phyloP scores from a whole-genome alignment of 2,888 invertebrate species.

The Tachina fera region DNA sequence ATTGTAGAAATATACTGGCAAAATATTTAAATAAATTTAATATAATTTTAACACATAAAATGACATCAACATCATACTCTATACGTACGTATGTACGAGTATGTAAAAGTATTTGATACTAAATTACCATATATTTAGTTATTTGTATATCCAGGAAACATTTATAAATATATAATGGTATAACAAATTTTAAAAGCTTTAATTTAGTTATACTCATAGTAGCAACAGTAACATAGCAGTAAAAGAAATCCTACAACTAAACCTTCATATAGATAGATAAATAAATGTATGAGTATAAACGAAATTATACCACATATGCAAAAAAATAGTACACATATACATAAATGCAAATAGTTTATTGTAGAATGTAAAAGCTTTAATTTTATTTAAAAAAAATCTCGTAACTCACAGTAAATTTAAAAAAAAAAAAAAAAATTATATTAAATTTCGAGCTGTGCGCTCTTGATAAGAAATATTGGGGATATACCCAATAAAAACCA shows the following conservation, averaged over 20 bases:
- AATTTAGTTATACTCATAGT: constrained; percentile 66
- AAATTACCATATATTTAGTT: constrained; percentile 7
- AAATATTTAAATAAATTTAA: constrained; percentile 63
- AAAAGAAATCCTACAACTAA: constrained; percentile 10
- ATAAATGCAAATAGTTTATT: too few species aligned
- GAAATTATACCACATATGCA: constrained; percentile 9
- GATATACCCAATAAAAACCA: too few species aligned
- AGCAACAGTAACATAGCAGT: constrained; percentile 12
- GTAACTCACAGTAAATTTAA: too few species aligned
- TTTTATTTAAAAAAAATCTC: too few species aligned
- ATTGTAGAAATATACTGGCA: constrained; percentile 6
- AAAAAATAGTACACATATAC: constrained; percentile 2
- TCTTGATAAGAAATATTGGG: too few species aligned
- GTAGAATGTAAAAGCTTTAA: too few species aligned
- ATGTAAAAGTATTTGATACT: background rate
- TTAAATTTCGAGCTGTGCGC: too few species aligned
- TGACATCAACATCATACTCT: constrained; percentile 58
- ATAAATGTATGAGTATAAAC: constrained; percentile 8
- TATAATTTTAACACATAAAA: constrained; percentile 64
- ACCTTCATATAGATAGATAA: background rate
- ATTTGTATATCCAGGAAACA: background rate
- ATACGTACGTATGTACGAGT: background rate
- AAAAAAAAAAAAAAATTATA: too few species aligned
- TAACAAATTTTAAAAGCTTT: constrained; percentile 69
- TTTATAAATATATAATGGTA: constrained; percentile 54